Evolutionary conservation across 2,113 vertebrate genomes (phyloP).

Genomic region (Xiphophorus couchianus): DNA sequence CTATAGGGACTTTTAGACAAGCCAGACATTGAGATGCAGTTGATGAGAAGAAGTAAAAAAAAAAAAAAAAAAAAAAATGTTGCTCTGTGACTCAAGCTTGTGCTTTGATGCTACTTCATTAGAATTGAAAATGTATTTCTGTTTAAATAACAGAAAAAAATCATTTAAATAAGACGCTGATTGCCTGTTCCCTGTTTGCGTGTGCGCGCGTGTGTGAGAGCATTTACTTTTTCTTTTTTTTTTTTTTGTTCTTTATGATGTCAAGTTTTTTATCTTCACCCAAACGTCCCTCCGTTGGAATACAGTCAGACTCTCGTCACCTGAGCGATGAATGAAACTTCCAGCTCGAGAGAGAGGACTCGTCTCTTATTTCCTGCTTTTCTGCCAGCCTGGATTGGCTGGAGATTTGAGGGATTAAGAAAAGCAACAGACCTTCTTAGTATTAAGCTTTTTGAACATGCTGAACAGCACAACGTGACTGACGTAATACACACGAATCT

Average conservation of each 20-base stretch:
- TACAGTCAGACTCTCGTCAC: constrained; percentile 29
- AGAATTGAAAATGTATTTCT: constrained; percentile 30
- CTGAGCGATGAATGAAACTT: constrained; percentile 13
- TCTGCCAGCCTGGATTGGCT: constrained; percentile 8
- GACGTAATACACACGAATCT: constrained; percentile 15
- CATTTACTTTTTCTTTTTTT: constrained; percentile 24
- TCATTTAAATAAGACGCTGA: constrained; percentile 47
- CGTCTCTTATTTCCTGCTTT: constrained; percentile 4
- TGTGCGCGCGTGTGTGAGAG: constrained; percentile 2
- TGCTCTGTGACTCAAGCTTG: constrained; percentile 20
- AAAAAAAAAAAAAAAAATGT: constrained; percentile 15
- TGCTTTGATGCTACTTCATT: constrained; percentile 29
- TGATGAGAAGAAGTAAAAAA: constrained; percentile 22
- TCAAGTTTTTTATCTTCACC: constrained; percentile 37
- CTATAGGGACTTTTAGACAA: constrained; percentile 11
- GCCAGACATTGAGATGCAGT: constrained; percentile 32
- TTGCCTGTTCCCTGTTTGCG: constrained; percentile 36
- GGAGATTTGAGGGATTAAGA: constrained; percentile 35
- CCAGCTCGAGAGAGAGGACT: not conserved
- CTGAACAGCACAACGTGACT: constrained; percentile 38
- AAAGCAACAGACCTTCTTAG: constrained; percentile 16
- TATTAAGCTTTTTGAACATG: constrained; percentile 41
- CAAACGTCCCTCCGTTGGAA: constrained; percentile 7
- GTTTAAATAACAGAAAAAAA: constrained; percentile 34
- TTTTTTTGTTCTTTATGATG: constrained; percentile 38